phyloP scores from a whole-genome alignment of 2,888 invertebrate genomes.

The Drosophila monieri region DNA sequence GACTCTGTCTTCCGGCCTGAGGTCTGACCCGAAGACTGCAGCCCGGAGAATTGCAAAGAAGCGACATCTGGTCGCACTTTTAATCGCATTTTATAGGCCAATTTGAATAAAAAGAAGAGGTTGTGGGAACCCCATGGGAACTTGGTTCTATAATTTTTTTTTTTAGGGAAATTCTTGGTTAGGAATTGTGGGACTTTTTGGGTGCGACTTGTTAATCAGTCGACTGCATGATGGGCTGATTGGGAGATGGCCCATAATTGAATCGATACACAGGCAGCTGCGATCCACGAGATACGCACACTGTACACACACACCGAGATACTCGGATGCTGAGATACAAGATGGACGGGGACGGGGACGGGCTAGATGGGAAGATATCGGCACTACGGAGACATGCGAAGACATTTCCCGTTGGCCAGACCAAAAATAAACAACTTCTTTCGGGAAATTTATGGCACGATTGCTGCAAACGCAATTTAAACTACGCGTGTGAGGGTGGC shows the following conservation, averaged over 20 bases:
- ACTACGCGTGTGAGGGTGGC: slow-evolving; percentile 73
- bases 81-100: not conserved
- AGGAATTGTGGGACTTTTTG: not conserved
- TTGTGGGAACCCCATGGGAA: not conserved
- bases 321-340: slow-evolving; percentile 2
- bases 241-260: slow-evolving; percentile 62
- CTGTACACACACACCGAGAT: not conserved
- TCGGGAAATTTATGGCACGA: slow-evolving; percentile 69
- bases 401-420: slow-evolving; percentile 40
- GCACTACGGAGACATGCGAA: slow-evolving; percentile 24
- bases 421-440: slow-evolving; percentile 57
- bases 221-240: slow-evolving; percentile 66
- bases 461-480: slow-evolving; percentile 69
- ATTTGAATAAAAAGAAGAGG: not conserved
- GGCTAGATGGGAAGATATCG: slow-evolving; percentile 30
- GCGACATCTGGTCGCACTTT: slow-evolving; percentile 6
- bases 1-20: slow-evolving; percentile 9
- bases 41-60: not conserved
- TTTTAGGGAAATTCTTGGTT: too few relatives aligned
- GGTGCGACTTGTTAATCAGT: slow-evolving; percentile 65
- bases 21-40: slow-evolving; percentile 1
- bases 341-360: too few relatives aligned
- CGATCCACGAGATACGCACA: slow-evolving; percentile 7
- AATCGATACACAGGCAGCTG: slow-evolving; percentile 55
- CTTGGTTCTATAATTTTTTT: not conserved